Evolutionary conservation across 1,140 invertebrate genomes (phyloP).

Genomic region (Eumeta japonica): DNA sequence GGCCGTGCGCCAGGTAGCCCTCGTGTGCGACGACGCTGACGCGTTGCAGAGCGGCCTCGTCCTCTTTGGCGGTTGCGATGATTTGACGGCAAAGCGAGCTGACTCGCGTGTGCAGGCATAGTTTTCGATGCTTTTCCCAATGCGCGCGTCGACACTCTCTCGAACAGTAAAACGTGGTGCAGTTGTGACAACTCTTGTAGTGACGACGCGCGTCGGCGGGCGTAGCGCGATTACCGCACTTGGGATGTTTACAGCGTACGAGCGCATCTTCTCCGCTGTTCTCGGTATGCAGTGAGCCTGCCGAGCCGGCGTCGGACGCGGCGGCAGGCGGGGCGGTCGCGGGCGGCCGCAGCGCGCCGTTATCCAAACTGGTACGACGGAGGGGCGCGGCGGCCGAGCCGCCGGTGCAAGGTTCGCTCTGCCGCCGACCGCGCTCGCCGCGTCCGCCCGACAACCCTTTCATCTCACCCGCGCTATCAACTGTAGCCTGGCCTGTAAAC

Average conservation of each 20-base stretch:
- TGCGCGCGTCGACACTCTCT: conserved; percentile 80
- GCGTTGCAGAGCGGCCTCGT: conserved; percentile 73
- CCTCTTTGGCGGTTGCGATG: conserved; percentile 81
- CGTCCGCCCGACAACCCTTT: conserved; percentile 30
- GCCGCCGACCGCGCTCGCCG: conserved; percentile 38
- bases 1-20: conserved; percentile 77
- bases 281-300: conserved; percentile 48
- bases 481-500: conserved; percentile 53
- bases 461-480: conserved; percentile 48
- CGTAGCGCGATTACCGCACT: conserved; percentile 67
- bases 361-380: conserved; percentile 36
- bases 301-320: conserved; percentile 36
- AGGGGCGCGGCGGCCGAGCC: conserved; percentile 29
- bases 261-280: conserved; percentile 55
- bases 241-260: conserved; percentile 74
- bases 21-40: conserved; percentile 77
- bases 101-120: conserved; percentile 86
- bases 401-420: conserved; percentile 47
- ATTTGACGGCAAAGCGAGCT: conserved; percentile 86
- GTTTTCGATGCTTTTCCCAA: conserved; percentile 87
- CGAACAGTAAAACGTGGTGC: conserved; percentile 85
- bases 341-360: conserved; percentile 26
- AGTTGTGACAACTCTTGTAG: conserved; percentile 91
- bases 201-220: conserved; percentile 68
- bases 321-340: conserved; percentile 42